Evolutionary conservation across 1,140 invertebrate species (phyloP).

Genomic region (Planococcus citri): DNA sequence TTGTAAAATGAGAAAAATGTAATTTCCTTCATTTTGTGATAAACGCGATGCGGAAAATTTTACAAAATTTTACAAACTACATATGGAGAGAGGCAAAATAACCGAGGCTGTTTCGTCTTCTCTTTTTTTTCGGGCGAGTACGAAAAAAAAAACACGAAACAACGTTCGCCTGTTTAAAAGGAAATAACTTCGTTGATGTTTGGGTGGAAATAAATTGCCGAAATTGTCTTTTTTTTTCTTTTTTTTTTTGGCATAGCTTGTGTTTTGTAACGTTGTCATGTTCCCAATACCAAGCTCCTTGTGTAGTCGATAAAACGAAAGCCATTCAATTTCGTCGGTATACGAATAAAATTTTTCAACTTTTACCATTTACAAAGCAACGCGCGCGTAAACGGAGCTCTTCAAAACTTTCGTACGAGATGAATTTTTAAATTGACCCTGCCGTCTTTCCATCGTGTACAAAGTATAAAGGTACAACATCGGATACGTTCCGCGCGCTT

Average conservation of each 20-base stretch:
- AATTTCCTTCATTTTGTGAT: background rate
- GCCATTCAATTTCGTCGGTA: background rate
- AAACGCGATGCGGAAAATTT: conserved; percentile 1
- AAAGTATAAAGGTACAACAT: too few relatives aligned
- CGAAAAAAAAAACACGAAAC: too few relatives aligned
- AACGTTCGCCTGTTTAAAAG: background rate
- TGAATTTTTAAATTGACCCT: background rate
- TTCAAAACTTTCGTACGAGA: background rate
- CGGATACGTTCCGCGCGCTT: background rate
- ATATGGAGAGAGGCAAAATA: background rate
- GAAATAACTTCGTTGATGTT: background rate
- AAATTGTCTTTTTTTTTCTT: background rate
- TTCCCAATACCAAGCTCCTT: background rate
- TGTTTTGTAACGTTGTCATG: background rate
- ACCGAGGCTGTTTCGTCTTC: too few relatives aligned
- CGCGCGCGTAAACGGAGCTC: background rate
- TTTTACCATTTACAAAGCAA: background rate
- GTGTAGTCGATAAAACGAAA: conserved; percentile 1
- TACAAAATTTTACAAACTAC: background rate
- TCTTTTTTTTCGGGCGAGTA: background rate
- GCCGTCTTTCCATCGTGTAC: too few relatives aligned
- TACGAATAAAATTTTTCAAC: conserved; percentile 1
- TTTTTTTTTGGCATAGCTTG: background rate
- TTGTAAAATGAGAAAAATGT: conserved; percentile 8
- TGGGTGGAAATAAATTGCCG: background rate